Conservation (phyloP, 2,113 vertebrate species). For the Anarrhichthys ocellatus region DNA sequence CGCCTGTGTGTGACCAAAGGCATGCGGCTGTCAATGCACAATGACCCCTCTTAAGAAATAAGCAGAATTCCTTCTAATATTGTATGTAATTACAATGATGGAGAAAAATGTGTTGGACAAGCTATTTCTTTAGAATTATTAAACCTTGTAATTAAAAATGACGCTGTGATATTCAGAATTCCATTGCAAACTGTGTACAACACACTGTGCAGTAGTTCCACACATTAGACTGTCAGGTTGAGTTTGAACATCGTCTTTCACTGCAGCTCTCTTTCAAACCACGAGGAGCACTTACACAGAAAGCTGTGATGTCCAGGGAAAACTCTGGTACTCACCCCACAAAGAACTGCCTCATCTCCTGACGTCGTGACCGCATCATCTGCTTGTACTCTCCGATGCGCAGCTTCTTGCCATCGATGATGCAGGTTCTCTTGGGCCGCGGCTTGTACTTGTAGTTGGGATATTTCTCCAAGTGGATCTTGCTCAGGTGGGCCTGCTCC, state of each 20-base stretch:
- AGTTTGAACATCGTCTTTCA: not conserved
- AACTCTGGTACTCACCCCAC: conserved; percentile 88
- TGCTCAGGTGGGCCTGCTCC: conserved; percentile 97
- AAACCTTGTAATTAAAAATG: not conserved
- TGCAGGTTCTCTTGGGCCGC: conserved; percentile 97
- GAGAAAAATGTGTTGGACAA: not conserved
- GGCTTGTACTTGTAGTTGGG: conserved; percentile 99
- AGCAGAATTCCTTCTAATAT: not conserved
- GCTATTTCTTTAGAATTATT: conserved; percentile 1
- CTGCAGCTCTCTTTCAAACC: no score
- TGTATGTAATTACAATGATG: not conserved
- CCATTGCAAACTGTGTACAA: not conserved
- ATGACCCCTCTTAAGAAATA: not conserved
- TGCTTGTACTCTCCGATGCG: conserved; percentile 99
- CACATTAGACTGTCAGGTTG: no score
- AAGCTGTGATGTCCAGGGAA: not conserved
- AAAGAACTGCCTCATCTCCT: conserved; percentile 99
- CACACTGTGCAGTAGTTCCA: not conserved
- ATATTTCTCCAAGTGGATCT: conserved; percentile 98
- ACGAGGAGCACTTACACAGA: not conserved
- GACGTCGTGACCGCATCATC: conserved; percentile 97
- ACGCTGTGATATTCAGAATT: not conserved
- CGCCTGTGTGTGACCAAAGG: conserved; percentile 6
- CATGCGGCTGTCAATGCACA: conserved; percentile 1
- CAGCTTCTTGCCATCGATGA: conserved; percentile 97